phyloP scores from a whole-genome alignment of 2,888 invertebrate genomes.

The Lottia scabra region DNA sequence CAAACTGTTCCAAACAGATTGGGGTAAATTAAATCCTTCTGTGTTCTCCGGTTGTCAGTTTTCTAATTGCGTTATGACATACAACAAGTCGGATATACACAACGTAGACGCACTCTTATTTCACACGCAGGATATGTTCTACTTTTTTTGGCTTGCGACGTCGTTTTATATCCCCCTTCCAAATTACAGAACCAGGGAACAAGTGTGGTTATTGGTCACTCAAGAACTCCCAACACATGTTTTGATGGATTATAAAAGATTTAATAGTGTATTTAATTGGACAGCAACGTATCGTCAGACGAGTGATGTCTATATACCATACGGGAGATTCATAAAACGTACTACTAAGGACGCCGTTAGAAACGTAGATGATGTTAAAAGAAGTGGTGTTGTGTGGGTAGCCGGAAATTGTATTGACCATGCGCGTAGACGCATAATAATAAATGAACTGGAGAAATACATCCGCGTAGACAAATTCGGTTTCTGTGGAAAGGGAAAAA shows the following conservation, averaged over 20 bases:
- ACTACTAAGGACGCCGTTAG: background rate
- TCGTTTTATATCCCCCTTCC: too few species aligned
- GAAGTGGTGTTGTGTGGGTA: conserved; percentile 2
- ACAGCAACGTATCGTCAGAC: background rate
- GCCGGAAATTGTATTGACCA: conserved; percentile 10
- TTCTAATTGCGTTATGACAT: too few species aligned
- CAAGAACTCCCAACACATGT: background rate
- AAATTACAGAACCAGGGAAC: conserved; percentile 1
- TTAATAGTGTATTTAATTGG: conserved; percentile 9
- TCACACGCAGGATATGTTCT: too few species aligned
- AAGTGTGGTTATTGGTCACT: background rate
- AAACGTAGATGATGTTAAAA: background rate
- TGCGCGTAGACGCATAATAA: conserved; percentile 2
- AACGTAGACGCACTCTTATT: too few species aligned
- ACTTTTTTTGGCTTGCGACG: too few species aligned
- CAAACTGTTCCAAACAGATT: too few species aligned
- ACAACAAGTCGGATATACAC: too few species aligned
- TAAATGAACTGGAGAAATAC: conserved; percentile 7
- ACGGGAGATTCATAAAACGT: background rate
- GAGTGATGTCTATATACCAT: background rate
- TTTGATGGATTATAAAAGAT: background rate
- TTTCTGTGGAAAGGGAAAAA: conserved; percentile 1
- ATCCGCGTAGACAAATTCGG: conserved; percentile 12
- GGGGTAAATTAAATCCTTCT: too few species aligned
- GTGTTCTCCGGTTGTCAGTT: too few species aligned